These are phyloP conservation scores for Crenichthys baileyi DNA, from an alignment of 2,797 vertebrate genomes.

Conservation along the genomic window DNA sequence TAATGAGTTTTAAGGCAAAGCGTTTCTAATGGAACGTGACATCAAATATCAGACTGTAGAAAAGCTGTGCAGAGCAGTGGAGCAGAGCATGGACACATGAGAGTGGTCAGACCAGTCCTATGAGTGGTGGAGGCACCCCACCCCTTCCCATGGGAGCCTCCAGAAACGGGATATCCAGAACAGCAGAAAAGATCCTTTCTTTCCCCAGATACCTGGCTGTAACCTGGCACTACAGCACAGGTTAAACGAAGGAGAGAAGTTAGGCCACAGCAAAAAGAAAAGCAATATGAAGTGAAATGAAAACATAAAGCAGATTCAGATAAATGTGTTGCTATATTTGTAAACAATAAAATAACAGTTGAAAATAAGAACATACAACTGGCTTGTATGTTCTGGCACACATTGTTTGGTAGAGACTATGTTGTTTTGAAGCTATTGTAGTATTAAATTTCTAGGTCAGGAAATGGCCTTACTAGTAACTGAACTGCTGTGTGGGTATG, in stretches of 20 bases:
- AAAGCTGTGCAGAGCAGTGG: constrained; percentile 50
- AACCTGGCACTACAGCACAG: constrained; percentile 76
- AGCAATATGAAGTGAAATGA: constrained; percentile 45
- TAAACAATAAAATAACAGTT: constrained; percentile 49
- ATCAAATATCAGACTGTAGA: constrained; percentile 65
- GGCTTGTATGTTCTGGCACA: too few species aligned
- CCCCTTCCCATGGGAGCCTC: constrained; percentile 75
- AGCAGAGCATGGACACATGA: constrained; percentile 62
- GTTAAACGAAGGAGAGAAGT: constrained; percentile 61
- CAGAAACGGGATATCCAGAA: constrained; percentile 80
- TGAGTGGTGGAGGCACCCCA: constrained; percentile 68
- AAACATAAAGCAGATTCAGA: constrained; percentile 38
- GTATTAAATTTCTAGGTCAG: constrained; percentile 36
- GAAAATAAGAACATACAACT: constrained; percentile 27
- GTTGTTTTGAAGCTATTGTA: constrained; percentile 19
- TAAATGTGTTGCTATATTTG: constrained; percentile 49
- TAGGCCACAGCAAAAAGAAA: constrained; percentile 67
- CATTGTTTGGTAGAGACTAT: constrained; percentile 21
- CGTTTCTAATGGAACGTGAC: constrained; percentile 49
- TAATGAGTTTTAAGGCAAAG: constrained; percentile 32
- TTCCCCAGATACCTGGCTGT: constrained; percentile 83
- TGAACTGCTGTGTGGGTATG: constrained; percentile 34
- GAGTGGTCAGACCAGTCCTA: constrained; percentile 78
- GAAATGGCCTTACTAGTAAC: constrained; percentile 51
- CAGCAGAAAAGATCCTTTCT: constrained; percentile 84